These are phyloP conservation scores for Helicoverpa zea DNA, from an alignment of 1,140 invertebrate species.

Conservation along the genomic window DNA sequence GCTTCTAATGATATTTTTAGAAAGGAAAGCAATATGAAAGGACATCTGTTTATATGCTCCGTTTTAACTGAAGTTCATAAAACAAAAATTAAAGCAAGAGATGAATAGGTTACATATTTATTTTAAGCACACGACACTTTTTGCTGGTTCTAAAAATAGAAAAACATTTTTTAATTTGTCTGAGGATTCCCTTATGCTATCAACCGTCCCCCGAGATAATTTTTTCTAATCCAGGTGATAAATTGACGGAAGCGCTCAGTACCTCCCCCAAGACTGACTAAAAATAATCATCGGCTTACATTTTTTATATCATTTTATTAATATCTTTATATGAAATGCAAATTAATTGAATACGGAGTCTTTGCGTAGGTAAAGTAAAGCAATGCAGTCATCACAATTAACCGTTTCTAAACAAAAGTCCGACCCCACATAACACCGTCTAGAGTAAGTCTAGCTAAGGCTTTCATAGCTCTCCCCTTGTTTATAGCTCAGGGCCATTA, in stretches of 20 bases:
- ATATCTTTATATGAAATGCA: slow-evolving; percentile 41
- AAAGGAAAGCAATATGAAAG: slow-evolving; percentile 51
- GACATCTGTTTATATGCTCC: slow-evolving; percentile 62
- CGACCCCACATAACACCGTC: background rate
- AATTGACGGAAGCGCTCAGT: slow-evolving; percentile 62
- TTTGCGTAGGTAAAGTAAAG: background rate
- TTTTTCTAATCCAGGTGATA: slow-evolving; percentile 76
- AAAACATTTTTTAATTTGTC: slow-evolving; percentile 25
- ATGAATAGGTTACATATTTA: slow-evolving; percentile 43
- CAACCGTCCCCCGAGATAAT: slow-evolving; percentile 57
- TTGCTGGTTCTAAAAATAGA: slow-evolving; percentile 4
- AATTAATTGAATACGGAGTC: background rate
- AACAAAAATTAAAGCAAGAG: slow-evolving; percentile 46
- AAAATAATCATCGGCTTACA: slow-evolving; percentile 63
- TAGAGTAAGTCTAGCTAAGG: slow-evolving; percentile 7
- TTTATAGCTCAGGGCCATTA: slow-evolving; percentile 11
- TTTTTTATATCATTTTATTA: slow-evolving; percentile 72
- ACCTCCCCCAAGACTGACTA: slow-evolving; percentile 58
- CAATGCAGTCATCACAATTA: background rate
- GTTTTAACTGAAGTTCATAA: slow-evolving; percentile 59
- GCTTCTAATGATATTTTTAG: slow-evolving; percentile 53
- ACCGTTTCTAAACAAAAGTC: slow-evolving; percentile 1
- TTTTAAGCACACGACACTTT: slow-evolving; percentile 34
- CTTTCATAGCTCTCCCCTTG: slow-evolving; percentile 10
- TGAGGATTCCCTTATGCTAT: slow-evolving; percentile 46